Base-by-base conservation (phyloP, 2,888 invertebrate species). In the Chrysotoxum bicinctum region DNA sequence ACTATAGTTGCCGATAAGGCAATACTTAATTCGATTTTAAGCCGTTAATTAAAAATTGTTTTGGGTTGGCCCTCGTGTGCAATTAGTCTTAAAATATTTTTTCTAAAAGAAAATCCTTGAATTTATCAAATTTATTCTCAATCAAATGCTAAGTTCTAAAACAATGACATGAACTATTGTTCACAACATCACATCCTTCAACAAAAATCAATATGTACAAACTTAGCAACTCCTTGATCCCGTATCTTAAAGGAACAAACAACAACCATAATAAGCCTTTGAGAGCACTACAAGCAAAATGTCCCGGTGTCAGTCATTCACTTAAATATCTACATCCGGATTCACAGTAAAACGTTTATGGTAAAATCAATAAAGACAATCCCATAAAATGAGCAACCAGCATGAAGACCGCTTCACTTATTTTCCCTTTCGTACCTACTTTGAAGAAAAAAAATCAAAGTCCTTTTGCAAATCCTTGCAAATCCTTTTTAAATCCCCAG, bases 361-460 rank as follows among this genome's bases (percentile, higher is more conserved):
- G 52, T 70, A 80, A 84, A 84, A 84, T 84, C 84, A 84, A 84
- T 84, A 32, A 40, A 74, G 74, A 78, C 62, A 78, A 56, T 54
- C 26, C 66, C 77, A 77, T 68, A 83, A 78, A 74, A 73, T 54
- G 68, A 54, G 56, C 78, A 16, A 60, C 52, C 37, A 74, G 40
- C 69, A 43, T 26, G 56, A 56, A 37, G 19, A 35, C 66, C 37
- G n/a, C 30, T 30, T 68, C 56, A 45, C 21, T 58, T 48, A 26
- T 19, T 58, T 50, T 66, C 23, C 26, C 48, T 68, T 19, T 60
- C 60, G 12, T 30, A 10, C 40, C 37, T 62, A 62, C 73, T 73
- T 66, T 64, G 32, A 37, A 66, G 40, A 54, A 50, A 54, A 70
- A 62, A 75, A 37, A 40, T 69, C 72, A 82, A 72, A 45, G 30